Percentiles rank a stretch among this genome's conserved stretches.
These are phyloP conservation scores for Cyrtorhinus lividipennis DNA, from an alignment of 1,140 invertebrate species.

Conservation along the genomic window DNA sequence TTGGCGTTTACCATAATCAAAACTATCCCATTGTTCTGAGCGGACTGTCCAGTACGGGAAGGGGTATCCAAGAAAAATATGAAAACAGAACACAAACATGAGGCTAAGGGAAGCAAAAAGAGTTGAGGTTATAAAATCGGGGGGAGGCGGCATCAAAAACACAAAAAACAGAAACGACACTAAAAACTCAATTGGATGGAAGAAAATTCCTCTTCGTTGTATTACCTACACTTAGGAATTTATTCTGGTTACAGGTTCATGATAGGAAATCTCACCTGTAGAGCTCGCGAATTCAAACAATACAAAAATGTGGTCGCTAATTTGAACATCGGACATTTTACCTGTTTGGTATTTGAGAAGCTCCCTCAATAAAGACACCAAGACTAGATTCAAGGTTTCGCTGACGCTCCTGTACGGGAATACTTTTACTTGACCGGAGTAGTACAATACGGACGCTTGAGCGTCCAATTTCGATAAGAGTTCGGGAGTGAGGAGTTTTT, in stretches of 20 bases:
- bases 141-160: too few species aligned
- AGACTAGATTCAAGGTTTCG: conserved; percentile 84
- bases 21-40: conserved; percentile 1
- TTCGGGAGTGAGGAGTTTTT: conserved; percentile 78
- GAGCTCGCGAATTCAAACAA: too few species aligned
- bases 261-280: too few species aligned
- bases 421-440: conserved; percentile 45
- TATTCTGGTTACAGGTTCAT: too few species aligned
- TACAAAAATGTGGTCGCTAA: too few species aligned
- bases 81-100: background rate
- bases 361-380: conserved; percentile 83
- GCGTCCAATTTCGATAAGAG: conserved; percentile 66
- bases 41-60: background rate
- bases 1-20: background rate
- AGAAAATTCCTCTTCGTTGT: background rate
- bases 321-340: too few species aligned
- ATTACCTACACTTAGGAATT: too few species aligned
- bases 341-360: conserved; percentile 73
- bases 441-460: conserved; percentile 60
- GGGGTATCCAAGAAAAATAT: background rate
- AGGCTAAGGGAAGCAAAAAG: background rate
- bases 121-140: background rate
- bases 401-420: conserved; percentile 86
- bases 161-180: too few species aligned
- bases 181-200: background rate